Percentiles rank a stretch among this genome's conserved stretches.
Conservation (phyloP, 2,888 invertebrate genomes). For the Alloplasta piceator region DNA sequence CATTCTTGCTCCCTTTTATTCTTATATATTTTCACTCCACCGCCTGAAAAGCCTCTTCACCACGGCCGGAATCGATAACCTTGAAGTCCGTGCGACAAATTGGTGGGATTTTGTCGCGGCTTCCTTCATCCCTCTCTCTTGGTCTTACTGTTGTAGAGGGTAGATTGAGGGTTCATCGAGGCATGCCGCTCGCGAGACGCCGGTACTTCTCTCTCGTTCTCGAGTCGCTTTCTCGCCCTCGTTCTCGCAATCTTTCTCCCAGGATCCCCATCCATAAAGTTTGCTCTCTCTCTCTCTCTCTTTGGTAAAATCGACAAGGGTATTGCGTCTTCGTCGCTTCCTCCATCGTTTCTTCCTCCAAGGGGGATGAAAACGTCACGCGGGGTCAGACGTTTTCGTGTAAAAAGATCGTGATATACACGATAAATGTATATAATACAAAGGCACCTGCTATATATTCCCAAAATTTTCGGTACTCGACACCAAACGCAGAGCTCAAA, state of each 20-base stretch:
- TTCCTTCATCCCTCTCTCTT: constrained; percentile 52
- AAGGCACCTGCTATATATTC: constrained; percentile 14
- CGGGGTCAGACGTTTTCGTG: constrained; percentile 63
- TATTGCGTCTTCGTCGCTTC: constrained; percentile 22
- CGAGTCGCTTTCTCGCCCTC: constrained; percentile 60
- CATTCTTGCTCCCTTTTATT: constrained; percentile 22
- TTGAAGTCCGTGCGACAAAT: constrained; percentile 72
- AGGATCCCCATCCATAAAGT: background rate
- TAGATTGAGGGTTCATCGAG: constrained; percentile 51
- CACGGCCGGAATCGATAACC: constrained; percentile 70
- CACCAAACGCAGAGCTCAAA: constrained; percentile 25
- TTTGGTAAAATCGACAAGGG: constrained; percentile 41
- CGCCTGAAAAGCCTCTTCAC: constrained; percentile 36
- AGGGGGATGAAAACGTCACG: constrained; percentile 43
- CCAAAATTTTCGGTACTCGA: constrained; percentile 27
- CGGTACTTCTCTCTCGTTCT: constrained; percentile 60
- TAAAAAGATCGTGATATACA: constrained; percentile 76
- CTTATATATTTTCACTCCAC: constrained; percentile 36
- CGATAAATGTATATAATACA: constrained; percentile 64
- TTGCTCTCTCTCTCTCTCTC: constrained; percentile 17
- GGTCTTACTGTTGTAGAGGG: constrained; percentile 19
- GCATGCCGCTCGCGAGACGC: constrained; percentile 58
- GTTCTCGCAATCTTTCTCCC: constrained; percentile 11
- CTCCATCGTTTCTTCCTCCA: constrained; percentile 11
- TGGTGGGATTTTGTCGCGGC: constrained; percentile 74